Percentiles rank a stretch among this genome's conserved stretches.
Conservation (phyloP, 2,888 invertebrate genomes). For the Acanthosepion esculentum region DNA sequence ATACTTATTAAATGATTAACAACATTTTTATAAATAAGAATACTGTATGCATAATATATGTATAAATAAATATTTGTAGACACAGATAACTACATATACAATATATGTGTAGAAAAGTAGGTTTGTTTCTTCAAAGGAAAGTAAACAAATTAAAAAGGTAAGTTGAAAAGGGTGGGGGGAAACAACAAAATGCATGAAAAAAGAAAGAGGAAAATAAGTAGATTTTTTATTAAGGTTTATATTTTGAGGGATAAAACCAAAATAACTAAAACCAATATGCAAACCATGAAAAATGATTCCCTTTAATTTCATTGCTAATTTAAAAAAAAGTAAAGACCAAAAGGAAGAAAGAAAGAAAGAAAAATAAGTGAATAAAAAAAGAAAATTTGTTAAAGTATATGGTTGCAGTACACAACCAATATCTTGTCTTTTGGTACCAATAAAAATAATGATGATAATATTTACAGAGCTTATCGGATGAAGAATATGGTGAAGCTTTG, state of each 20-base stretch:
- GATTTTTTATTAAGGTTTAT: not conserved
- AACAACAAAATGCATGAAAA: constrained; percentile 16
- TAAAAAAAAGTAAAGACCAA: not conserved
- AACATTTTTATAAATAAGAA: not conserved
- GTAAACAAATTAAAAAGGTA: not conserved
- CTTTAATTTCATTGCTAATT: not conserved
- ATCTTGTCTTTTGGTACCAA: not conserved
- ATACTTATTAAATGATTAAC: not conserved
- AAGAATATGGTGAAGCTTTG: not conserved
- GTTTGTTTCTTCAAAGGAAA: not conserved
- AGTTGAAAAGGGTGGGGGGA: not conserved
- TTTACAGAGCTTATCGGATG: not conserved
- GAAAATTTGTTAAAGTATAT: not conserved
- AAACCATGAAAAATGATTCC: not conserved
- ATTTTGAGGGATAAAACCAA: too few relatives aligned
- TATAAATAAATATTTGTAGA: not conserved
- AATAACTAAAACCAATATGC: not conserved
- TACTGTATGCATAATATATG: constrained; percentile 6
- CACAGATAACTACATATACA: constrained; percentile 1
- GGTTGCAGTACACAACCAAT: not conserved
- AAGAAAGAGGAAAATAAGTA: not conserved
- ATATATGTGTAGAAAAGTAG: not conserved
- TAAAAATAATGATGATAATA: not conserved
- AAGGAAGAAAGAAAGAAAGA: not conserved
- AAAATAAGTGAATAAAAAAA: not conserved